Base-by-base conservation (phyloP, 1,140 invertebrate genomes). In the Telenomus remus region DNA sequence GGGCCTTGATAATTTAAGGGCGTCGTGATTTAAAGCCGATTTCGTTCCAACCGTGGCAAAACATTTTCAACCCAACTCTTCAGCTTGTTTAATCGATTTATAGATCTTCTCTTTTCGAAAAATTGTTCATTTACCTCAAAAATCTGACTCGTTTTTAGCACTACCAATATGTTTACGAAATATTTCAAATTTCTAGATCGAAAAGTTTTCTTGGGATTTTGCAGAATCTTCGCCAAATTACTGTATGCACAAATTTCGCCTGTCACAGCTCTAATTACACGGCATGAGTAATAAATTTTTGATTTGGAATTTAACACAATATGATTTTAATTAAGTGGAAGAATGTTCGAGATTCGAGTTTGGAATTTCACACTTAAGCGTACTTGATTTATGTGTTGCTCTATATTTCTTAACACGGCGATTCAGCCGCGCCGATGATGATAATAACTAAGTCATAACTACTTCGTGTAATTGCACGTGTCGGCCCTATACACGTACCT, bases 1-100 rank as follows among this genome's bases (percentile, higher is more conserved):
- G 57, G 43, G 55, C 47, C 49, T 47, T 57, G 66, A 56, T 66
- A 70, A 76, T 76, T 76, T 70, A 70, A 37, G 57, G 64, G 37
- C 72, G 19, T 59, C 51, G 42, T 59, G 59, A 69, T 69, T 69
- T 75, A 75, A 59, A 34, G 57, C 8, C 53, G 42, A 56, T 55
- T 60, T 48, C 9, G 35, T 15, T 16, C 61, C 8, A 46, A 43
- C 37, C 59, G 14, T 9, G 48, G 14, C 8, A 46, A 34, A 19
- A 9, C 27, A 54, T 13, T 64, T 64, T 54, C 27, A 10, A 14
- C 16, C 7, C 7, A 14, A 42, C 9, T 39, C 1, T 39, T 39
- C n/a, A 1, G 9, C 9, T n/a, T 39, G 9, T n/a, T 10, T 39
- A 39, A 27, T 27, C 19, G 19, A 27, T 27, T 27, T 27, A 27